Evolutionary conservation across 2,888 invertebrate species (phyloP).

Genomic region (Caenorhabditis parvicauda): DNA sequence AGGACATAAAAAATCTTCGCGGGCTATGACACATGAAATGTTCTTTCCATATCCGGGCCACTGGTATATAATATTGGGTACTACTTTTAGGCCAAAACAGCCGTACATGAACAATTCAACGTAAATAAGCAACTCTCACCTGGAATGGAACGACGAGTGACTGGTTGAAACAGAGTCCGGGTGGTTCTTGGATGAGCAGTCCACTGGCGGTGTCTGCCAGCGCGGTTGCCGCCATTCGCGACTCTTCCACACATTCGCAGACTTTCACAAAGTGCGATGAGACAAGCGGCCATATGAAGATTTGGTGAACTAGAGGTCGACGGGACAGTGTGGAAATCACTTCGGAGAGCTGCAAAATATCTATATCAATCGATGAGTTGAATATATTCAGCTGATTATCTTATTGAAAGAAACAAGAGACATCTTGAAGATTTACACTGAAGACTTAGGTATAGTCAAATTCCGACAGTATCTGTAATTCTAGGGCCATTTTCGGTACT

Average conservation of each 20-base stretch:
- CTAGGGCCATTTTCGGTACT: too few species aligned
- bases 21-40: too few species aligned
- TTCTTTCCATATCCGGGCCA: too few species aligned
- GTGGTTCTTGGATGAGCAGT: slow-evolving; percentile 27
- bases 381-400: not conserved
- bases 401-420: too few species aligned
- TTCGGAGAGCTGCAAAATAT: slow-evolving; percentile 29
- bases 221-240: slow-evolving; percentile 29
- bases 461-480: too few species aligned
- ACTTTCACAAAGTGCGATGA: slow-evolving; percentile 91
- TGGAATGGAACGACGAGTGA: slow-evolving; percentile 45
- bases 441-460: too few species aligned
- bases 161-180: slow-evolving; percentile 49
- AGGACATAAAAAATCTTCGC: too few species aligned
- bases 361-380: not conserved
- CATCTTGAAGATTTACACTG: too few species aligned
- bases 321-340: slow-evolving; percentile 35
- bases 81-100: too few species aligned
- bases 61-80: too few species aligned
- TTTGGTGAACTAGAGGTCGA: slow-evolving; percentile 74
- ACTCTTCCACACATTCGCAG: slow-evolving; percentile 46
- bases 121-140: slow-evolving; percentile 15
- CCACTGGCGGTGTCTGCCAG: slow-evolving; percentile 35
- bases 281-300: slow-evolving; percentile 86
- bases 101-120: not conserved